Evolutionary conservation across 2,113 vertebrate genomes (phyloP).

Genomic region (Ranitomeya imitator): DNA sequence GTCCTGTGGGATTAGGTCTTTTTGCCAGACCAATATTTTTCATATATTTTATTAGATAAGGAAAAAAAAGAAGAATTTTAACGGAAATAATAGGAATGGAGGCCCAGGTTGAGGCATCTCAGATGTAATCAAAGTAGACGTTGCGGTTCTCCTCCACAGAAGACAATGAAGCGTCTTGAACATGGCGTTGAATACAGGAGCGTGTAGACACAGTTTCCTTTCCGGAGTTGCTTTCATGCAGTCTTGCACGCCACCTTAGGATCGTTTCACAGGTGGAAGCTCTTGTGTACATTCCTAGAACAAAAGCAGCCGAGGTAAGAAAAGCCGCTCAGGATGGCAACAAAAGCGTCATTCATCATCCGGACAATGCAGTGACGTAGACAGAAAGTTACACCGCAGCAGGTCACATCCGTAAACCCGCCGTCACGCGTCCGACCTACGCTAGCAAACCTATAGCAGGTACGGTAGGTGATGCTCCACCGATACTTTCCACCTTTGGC

Average conservation of each 20-base stretch:
- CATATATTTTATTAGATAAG: too few relatives aligned
- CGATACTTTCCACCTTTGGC: not conserved
- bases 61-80: too few relatives aligned
- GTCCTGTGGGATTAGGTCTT: too few relatives aligned
- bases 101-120: not conserved
- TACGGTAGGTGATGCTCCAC: not conserved
- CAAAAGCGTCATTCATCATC: constrained; percentile 32
- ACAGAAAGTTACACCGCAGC: not conserved
- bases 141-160: not conserved
- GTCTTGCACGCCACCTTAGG: not conserved
- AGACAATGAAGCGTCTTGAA: not conserved
- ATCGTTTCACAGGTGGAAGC: not conserved
- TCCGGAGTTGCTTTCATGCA: not conserved
- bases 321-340: not conserved
- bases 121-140: not conserved
- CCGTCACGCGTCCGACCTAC: not conserved
- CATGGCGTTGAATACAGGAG: not conserved
- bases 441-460: not conserved
- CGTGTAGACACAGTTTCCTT: not conserved
- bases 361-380: not conserved
- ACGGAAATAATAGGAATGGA: too few relatives aligned
- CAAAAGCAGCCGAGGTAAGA: constrained; percentile 27
- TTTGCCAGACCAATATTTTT: too few relatives aligned
- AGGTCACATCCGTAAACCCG: not conserved
- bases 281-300: not conserved